Percentiles rank a stretch among this genome's conserved stretches.
These are phyloP conservation scores for Amphiprion ocellaris DNA, from an alignment of 2,113 vertebrate genomes.

Conservation along the genomic window DNA sequence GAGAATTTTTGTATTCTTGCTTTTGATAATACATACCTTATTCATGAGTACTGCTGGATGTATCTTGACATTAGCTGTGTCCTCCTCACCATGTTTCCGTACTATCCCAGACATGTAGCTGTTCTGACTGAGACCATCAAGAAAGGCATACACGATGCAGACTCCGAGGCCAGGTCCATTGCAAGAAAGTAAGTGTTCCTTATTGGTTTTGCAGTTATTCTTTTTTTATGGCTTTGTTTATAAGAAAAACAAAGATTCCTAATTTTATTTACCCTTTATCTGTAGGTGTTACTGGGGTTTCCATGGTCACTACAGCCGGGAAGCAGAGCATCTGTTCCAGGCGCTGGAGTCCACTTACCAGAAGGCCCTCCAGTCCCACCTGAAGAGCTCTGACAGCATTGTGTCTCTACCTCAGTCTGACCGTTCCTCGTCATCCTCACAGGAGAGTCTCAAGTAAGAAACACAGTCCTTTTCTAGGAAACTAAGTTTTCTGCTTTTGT, in stretches of 20 bases:
- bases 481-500: background rate
- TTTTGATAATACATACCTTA: too few species aligned
- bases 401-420: constrained; percentile 97
- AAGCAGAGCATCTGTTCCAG: constrained; percentile 96
- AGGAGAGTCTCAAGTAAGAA: constrained; percentile 98
- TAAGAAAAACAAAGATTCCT: too few species aligned
- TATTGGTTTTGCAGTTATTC: background rate
- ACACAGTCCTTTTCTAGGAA: rapidly evolving
- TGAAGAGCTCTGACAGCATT: constrained; percentile 97
- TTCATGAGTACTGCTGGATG: background rate
- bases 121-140: constrained; percentile 98
- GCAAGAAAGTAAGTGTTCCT: constrained; percentile 94
- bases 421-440: constrained; percentile 97
- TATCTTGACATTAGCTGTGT: background rate
- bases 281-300: constrained; percentile 96
- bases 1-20: too few species aligned
- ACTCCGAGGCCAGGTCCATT: constrained; percentile 97
- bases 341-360: constrained; percentile 95
- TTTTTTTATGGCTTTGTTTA: background rate
- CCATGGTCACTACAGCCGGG: constrained; percentile 94
- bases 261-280: background rate
- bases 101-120: constrained; percentile 91
- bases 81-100: constrained; percentile 66
- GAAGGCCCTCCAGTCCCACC: constrained; percentile 95
- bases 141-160: constrained; percentile 97